Percentiles rank a stretch among this genome's conserved stretches.
These are phyloP conservation scores for Scomber scombrus DNA, from an alignment of 2,113 vertebrate species.

Conservation along the genomic window DNA sequence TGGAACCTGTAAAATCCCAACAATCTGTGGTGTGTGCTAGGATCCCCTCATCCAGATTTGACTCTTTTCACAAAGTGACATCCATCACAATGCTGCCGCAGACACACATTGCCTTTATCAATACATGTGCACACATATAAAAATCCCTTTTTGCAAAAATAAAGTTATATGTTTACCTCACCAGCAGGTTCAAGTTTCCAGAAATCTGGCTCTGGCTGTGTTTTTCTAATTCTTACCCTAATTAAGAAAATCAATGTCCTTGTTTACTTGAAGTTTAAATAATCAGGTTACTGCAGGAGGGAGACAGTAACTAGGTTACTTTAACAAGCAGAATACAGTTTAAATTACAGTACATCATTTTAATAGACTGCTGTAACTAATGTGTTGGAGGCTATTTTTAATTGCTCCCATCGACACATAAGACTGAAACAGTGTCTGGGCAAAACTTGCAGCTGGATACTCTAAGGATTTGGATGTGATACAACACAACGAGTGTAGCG, in stretches of 20 bases:
- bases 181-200: too few relatives aligned
- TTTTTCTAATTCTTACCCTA: background rate
- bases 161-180: too few relatives aligned
- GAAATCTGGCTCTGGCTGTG: too few relatives aligned
- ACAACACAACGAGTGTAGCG: background rate
- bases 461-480: conserved; percentile 12
- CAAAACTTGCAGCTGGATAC: conserved; percentile 4
- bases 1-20: too few relatives aligned
- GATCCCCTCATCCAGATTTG: too few relatives aligned
- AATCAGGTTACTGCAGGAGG: background rate
- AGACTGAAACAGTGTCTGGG: conserved; percentile 4
- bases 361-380: conserved; percentile 3
- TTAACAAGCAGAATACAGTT: background rate
- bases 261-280: background rate
- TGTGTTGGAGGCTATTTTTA: conserved; percentile 21
- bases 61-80: too few relatives aligned
- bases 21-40: too few relatives aligned
- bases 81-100: too few relatives aligned
- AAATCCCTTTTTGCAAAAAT: too few relatives aligned
- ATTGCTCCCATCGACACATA: background rate
- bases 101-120: too few relatives aligned
- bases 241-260: background rate
- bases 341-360: background rate
- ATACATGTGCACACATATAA: too few relatives aligned
- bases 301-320: background rate